Conservation (phyloP, 2,888 invertebrate genomes). For the Pyrocoelia pectoralis region DNA sequence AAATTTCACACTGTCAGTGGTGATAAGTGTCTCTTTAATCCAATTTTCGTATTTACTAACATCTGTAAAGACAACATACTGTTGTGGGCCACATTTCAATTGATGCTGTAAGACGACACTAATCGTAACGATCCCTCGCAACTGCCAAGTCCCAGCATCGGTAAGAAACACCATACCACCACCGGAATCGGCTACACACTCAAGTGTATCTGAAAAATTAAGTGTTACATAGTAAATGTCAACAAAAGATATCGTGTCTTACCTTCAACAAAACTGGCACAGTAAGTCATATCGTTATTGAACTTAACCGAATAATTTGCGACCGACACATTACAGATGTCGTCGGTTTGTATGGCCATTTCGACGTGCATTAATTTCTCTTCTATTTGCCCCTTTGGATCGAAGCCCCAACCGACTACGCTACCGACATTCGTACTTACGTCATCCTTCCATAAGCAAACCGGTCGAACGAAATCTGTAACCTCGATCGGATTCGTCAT, state of each 20-base stretch:
- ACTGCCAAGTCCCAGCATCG: constrained; percentile 48
- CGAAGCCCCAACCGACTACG: constrained; percentile 24
- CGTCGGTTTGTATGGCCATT: constrained; percentile 61
- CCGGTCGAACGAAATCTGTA: constrained; percentile 55
- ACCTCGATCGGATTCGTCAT: constrained; percentile 46
- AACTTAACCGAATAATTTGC: constrained; percentile 67
- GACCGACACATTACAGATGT: constrained; percentile 67
- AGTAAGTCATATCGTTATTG: constrained; percentile 52
- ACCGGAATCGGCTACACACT: constrained; percentile 27
- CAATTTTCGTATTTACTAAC: constrained; percentile 65
- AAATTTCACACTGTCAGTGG: no score
- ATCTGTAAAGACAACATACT: constrained; percentile 70
- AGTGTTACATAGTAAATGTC: no score
- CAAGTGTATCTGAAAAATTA: constrained; percentile 29
- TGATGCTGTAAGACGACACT: constrained; percentile 67
- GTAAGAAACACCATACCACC: constrained; percentile 35
- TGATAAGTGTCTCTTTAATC: constrained; percentile 56
- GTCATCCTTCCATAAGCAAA: constrained; percentile 53
- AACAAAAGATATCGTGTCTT: no score
- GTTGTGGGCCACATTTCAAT: constrained; percentile 65
- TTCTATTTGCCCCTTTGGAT: constrained; percentile 17
- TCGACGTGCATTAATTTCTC: constrained; percentile 17
- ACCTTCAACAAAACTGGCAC: constrained; percentile 23
- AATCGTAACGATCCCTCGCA: constrained; percentile 65
- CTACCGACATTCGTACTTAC: constrained; percentile 50